Conservation (phyloP, 2,113 vertebrate species). For the Sylvilagus bachmani region DNA sequence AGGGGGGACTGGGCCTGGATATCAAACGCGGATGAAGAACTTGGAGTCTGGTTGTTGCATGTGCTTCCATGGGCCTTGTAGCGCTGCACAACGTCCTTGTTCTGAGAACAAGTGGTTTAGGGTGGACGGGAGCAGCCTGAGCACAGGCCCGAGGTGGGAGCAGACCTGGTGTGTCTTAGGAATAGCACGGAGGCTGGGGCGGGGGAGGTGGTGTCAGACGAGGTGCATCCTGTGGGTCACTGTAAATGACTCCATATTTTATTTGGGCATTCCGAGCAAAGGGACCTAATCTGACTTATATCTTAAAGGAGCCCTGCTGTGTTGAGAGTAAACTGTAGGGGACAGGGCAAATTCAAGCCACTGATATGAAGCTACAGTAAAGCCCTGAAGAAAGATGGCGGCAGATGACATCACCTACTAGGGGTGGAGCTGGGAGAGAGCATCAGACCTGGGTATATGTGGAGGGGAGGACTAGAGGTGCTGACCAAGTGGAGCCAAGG, state of each 20-base stretch:
- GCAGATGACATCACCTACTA: no score
- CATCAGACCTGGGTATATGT: not conserved
- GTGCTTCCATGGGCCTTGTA: not conserved
- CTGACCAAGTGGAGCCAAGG: not conserved
- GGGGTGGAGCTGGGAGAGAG: not conserved
- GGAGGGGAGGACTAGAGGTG: not conserved
- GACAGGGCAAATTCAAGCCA: not conserved
- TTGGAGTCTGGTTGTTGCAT: not conserved
- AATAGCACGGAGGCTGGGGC: not conserved
- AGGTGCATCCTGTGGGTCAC: not conserved
- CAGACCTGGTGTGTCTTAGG: not conserved
- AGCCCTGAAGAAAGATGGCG: not conserved
- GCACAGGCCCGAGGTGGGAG: not conserved
- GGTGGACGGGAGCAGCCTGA: not conserved
- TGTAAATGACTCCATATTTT: not conserved
- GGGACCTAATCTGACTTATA: not conserved
- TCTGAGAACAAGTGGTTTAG: not conserved
- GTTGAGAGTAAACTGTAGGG: not conserved
- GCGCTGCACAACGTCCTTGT: not conserved
- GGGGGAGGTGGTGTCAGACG: not conserved
- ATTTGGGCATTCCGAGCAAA: not conserved
- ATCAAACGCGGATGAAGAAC: not conserved
- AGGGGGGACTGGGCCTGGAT: not conserved
- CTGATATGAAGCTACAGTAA: not conserved
- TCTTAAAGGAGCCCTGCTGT: not conserved